phyloP scores from a whole-genome alignment of 2,113 vertebrate species.

The Tragelaphus imberbis region DNA sequence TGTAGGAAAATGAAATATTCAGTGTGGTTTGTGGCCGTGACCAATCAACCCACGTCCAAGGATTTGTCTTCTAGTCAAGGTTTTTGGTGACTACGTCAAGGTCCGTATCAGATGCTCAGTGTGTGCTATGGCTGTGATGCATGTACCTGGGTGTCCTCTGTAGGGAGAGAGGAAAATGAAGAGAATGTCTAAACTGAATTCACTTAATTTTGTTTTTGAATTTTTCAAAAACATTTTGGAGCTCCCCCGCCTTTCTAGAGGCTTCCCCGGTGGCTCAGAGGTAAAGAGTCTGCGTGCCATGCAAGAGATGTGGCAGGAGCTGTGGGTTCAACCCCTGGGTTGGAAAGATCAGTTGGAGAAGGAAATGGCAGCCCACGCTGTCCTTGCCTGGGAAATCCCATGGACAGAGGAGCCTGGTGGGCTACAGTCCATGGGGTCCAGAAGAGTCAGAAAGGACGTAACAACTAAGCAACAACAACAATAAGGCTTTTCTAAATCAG shows the following conservation, averaged over 20 bases:
- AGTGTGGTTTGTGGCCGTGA: conserved; percentile 34
- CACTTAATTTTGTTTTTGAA: not conserved
- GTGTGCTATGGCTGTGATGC: not conserved
- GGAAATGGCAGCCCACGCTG: not conserved
- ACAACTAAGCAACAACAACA: not conserved
- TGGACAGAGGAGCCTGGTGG: not conserved
- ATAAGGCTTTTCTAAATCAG: not conserved
- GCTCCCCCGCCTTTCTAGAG: not conserved
- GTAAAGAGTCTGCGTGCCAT: not conserved
- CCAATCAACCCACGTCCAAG: conserved; percentile 25
- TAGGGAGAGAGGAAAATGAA: not conserved
- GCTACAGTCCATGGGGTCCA: not conserved
- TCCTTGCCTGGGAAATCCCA: not conserved
- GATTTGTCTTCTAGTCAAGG: conserved; percentile 39
- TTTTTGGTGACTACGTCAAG: not conserved
- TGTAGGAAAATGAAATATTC: conserved; percentile 36
- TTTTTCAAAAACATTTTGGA: conserved; percentile 8
- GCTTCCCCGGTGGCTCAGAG: not conserved
- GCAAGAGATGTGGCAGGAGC: not conserved
- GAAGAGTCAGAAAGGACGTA: not conserved
- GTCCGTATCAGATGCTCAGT: not conserved
- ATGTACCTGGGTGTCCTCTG: not conserved
- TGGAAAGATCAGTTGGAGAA: not conserved
- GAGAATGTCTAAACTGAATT: not conserved
- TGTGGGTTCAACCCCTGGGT: not conserved